phyloP scores from a whole-genome alignment of 1,140 invertebrate genomes.

The Sycobia sp. region DNA sequence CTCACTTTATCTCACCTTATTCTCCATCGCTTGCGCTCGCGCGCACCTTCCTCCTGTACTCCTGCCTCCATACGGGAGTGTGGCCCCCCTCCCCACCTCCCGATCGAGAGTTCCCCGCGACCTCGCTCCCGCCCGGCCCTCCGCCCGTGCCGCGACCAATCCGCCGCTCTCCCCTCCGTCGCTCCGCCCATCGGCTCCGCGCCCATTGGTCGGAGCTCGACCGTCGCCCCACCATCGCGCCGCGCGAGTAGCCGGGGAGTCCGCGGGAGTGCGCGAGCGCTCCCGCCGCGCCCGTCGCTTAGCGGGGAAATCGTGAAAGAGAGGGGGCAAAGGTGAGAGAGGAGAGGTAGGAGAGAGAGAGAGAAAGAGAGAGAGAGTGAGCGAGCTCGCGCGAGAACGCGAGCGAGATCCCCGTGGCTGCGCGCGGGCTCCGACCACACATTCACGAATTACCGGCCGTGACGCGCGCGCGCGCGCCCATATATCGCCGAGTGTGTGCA shows the following conservation, averaged over 20 bases:
- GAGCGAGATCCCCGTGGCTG: constrained; percentile 19
- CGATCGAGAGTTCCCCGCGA: neutral
- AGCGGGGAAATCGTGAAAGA: neutral
- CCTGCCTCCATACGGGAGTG: too few species aligned
- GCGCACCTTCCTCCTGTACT: too few species aligned
- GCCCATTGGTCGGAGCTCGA: neutral
- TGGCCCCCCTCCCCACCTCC: neutral
- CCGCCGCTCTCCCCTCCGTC: too few species aligned
- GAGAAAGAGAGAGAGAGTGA: neutral
- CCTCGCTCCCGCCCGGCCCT: neutral
- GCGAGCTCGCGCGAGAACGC: neutral
- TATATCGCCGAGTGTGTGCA: neutral
- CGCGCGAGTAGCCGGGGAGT: neutral
- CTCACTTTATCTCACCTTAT: too few species aligned
- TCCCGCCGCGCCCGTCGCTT: neutral
- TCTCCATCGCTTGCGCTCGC: neutral
- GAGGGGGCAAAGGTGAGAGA: neutral
- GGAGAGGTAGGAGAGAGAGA: neutral
- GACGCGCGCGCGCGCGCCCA: constrained; percentile 18
- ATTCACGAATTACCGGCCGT: constrained; percentile 32
- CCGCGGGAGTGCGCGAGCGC: neutral
- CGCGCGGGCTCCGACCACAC: too few species aligned
- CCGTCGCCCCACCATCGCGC: neutral
- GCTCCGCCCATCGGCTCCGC: neutral
- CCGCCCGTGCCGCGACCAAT: neutral